Evolutionary conservation across 2,797 vertebrate species (phyloP), one percentile per base, ranked within the genome.

Genomic region (Vespertilio murinus): DNA sequence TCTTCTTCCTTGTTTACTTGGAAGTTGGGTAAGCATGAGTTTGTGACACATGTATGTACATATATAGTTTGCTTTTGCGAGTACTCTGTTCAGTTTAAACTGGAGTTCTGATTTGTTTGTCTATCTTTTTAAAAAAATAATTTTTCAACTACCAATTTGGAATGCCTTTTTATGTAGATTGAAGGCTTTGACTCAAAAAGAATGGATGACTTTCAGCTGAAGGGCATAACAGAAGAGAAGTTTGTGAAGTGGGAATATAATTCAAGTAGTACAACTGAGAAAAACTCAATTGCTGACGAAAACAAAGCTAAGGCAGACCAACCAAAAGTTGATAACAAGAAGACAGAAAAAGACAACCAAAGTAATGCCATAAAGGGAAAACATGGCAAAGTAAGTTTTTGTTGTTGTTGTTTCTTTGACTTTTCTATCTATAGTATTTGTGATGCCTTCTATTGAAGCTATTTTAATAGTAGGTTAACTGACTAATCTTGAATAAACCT

Each of bases 181-280:
- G 98, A 99, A 96, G 99, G 99, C 96, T 99, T 99, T 92, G 99
- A 99, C 30, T 98, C 99, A 85, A 99, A 99, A 97, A 99, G 97
- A 11, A 99, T 99, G 64, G 99, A 99, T 94, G 99, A 99, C 96
- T 99, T 99, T 97, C 99, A 99, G 91, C 98, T 99, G 92, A 99
- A 99, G 61, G 99, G 99, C 77, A 98, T 99, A 90, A 95, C 98
- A 91, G 96, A 98, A 85, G 99, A 98, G 71, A 97, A 97, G 91
- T 99, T 98, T 90, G 98, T 99, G 56, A 97, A 98, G 8, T 99
- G 99, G 99, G 99, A 99, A 96, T 99, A 98, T 98, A 98, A 99
- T 97, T 98, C 98, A 47, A 97, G 98, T 47, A 98, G 98, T 80
- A 97, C 98, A 3, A 99, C 99, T 78, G 98, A 98, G 52, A 99